Evolutionary conservation across 2,888 invertebrate species (phyloP), one percentile per base, ranked within the genome.

Genomic region (Netelia melanura): DNA sequence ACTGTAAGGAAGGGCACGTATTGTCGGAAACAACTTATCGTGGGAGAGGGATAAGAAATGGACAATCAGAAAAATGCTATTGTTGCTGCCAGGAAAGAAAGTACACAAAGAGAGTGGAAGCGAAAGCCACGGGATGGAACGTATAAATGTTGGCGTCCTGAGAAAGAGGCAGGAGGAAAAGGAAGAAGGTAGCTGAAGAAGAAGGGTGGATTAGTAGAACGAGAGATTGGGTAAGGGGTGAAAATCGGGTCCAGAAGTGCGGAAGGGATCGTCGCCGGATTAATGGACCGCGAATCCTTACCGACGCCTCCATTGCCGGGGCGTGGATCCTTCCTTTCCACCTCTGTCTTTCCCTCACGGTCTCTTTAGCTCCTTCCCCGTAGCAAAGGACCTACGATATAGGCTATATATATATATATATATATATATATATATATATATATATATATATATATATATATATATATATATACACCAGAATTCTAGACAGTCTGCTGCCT

Each of bases 261-360:
- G 79, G 81, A 84, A 84, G 76, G 79, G 82, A 86, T 86, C 84
- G 84, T 82, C 84, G 81, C 82, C 76, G 86, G 84, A 84, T 86
- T 83, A 86, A 86, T 86, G 86, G 84, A 76, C 86, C 82, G 82
- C 80, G 83, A 86, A 86, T 83, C 80, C 85, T 86, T 81, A 83
- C 80, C 79, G 84, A 84, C 86, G 75, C 84, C 78, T 84, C 72
- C 80, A 83, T 85, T 67, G 77, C 74, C 75, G 68, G 70, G 68
- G 56, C 64, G 77, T 77, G 72, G 52, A 74, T 75, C 56, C 70
- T 74, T 58, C 64, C 81, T 81, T 61, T 72, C 61, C 65, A 76
- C 52, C 61, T 81, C 81, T 71, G n/a, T 62, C 25, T 76, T 44
- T 61, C 43, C 52, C 64, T 58, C 62, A 56, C 54, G 44, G 48